Base-by-base conservation (phyloP, 2,888 invertebrate genomes). In the Neoascia interrupta region DNA sequence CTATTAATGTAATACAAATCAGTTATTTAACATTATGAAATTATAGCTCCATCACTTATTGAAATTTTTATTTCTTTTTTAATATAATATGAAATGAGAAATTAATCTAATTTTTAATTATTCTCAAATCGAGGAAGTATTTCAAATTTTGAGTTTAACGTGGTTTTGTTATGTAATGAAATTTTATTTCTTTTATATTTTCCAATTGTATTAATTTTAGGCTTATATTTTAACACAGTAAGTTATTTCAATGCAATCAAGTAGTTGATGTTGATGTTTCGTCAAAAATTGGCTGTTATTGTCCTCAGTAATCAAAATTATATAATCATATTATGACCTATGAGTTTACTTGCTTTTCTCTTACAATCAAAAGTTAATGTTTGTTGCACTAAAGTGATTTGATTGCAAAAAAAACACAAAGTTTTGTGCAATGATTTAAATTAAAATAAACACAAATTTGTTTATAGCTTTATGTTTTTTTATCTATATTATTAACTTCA, bases 151-250 rank as follows among this genome's bases (percentile, higher is more conserved):
- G 41, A 72, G 36, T 31, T 60, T 26, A 26, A 34, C 21, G 41
- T 56, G 21, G 18, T 18, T 26, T 47, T 34, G 3, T 61, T 45
- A 31, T n/a, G n/a, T n/a, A n/a, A n/a, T n/a, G n/a, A n/a, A n/a
- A n/a, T n/a, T n/a, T n/a, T n/a, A n/a, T n/a, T n/a, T n/a, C 34
- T 63, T 0, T 39, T 41, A 11, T 45, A 49, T 41, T 43, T 43
- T 31, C 23, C 19, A 51, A 60, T 54, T 64, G 16, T 36, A 60
- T 54, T 54, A 61, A 66, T 73, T 61, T 37, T 54, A 79, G 79
- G 79, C 79, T 56, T 61, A 60, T 53, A 45, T 37, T 49, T 23
- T 73, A 79, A 73, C 79, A 79, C 79, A 79, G 79, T 72, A 64
- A 45, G 76, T 60, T 60, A 53, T 76, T 23, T 70, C 16, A 63